phyloP scores from a whole-genome alignment of 2,113 vertebrate species.

The Bubo scandiacus region DNA sequence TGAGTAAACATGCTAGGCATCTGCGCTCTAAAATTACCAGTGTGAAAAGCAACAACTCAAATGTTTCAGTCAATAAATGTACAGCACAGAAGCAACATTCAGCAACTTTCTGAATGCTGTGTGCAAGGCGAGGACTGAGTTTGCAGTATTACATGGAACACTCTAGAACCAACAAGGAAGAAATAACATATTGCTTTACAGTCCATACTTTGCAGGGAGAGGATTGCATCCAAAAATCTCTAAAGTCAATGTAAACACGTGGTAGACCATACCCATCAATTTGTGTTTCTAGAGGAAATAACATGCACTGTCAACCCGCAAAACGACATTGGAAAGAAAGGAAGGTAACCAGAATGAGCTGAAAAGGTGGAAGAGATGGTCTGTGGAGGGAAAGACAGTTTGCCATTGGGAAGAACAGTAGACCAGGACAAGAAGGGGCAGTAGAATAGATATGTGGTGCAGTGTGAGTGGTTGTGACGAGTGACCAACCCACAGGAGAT shows the following conservation, averaged over 20 bases:
- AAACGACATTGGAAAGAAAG: neutral
- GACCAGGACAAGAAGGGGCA: neutral
- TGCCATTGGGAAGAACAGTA: neutral
- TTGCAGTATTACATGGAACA: slow-evolving; percentile 35
- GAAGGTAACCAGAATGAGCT: neutral
- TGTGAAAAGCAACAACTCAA: slow-evolving; percentile 69
- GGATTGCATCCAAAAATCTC: slow-evolving; percentile 30
- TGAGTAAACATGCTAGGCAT: slow-evolving; percentile 71
- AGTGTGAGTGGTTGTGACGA: rapidly evolving
- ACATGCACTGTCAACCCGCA: neutral
- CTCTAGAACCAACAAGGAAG: slow-evolving; percentile 59
- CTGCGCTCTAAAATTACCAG: slow-evolving; percentile 75
- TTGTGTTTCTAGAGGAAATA: neutral
- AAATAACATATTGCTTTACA: slow-evolving; percentile 60
- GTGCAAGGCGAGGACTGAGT: slow-evolving; percentile 13
- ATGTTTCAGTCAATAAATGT: slow-evolving; percentile 75
- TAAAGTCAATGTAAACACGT: neutral
- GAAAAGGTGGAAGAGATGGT: neutral
- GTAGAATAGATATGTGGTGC: neutral
- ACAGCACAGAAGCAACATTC: slow-evolving; percentile 70
- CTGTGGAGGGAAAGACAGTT: neutral
- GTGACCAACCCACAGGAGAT: neutral
- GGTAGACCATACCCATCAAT: slow-evolving; percentile 10
- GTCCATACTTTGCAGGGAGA: slow-evolving; percentile 23
- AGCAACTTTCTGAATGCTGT: slow-evolving; percentile 45